phyloP scores from a whole-genome alignment of 2,888 invertebrate species.

The Nematopogon swammerdamellus region DNA sequence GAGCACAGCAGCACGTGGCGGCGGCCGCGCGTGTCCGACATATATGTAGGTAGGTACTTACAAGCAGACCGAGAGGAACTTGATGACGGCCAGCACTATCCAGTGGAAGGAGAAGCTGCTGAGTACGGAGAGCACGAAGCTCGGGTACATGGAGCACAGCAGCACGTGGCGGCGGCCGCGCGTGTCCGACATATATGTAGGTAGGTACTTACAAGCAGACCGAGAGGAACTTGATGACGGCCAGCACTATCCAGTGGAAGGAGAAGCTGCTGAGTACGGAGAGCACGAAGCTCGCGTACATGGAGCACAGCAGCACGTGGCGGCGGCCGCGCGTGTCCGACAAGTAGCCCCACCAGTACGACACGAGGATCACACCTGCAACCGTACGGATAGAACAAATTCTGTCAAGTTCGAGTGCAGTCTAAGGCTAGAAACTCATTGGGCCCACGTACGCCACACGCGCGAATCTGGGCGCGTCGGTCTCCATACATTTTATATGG shows the following conservation, averaged over 20 bases:
- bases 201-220: conserved; percentile 59
- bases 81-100: conserved; percentile 50
- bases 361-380: conserved; percentile 29
- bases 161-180: conserved; percentile 60
- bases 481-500: too few relatives aligned
- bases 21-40: too few relatives aligned
- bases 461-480: too few relatives aligned
- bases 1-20: too few relatives aligned
- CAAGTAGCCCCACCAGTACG: conserved; percentile 64
- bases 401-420: too few relatives aligned
- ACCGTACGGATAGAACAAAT: too few relatives aligned
- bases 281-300: conserved; percentile 42
- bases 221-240: conserved; percentile 58
- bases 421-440: too few relatives aligned
- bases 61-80: conserved; percentile 63
- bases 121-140: conserved; percentile 45
- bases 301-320: conserved; percentile 38
- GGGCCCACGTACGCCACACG: too few relatives aligned
- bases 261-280: conserved; percentile 53
- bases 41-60: too few relatives aligned
- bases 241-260: conserved; percentile 50
- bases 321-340: conserved; percentile 70
- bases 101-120: conserved; percentile 56
- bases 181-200: too few relatives aligned
- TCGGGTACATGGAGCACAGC: conserved; percentile 35